Percentiles rank a stretch among this genome's conserved stretches.
Conservation (phyloP, 2,888 invertebrate species). For the Anoplius nigerrimus region DNA sequence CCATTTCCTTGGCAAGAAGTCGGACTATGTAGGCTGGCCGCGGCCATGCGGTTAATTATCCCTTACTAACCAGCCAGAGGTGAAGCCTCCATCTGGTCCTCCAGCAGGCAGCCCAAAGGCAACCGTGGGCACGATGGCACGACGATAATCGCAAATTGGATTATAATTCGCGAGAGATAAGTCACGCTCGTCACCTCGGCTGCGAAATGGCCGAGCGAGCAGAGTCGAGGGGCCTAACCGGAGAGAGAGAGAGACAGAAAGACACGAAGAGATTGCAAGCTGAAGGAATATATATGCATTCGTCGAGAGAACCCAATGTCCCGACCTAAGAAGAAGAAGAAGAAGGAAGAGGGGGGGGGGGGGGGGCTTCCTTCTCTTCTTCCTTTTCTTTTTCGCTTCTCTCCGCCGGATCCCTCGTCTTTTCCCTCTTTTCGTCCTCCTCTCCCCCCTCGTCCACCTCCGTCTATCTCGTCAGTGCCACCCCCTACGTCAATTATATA, state of each 20-base stretch:
- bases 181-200: conserved; percentile 72
- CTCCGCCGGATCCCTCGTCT: conserved; percentile 5
- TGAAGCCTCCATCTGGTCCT: conserved; percentile 54
- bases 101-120: conserved; percentile 49
- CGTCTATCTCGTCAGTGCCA: conserved; percentile 25
- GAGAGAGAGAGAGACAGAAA: conserved; percentile 13
- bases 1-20: conserved; percentile 32
- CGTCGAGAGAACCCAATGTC: conserved; percentile 9
- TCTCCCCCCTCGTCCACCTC: conserved; percentile 5
- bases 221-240: conserved; percentile 11
- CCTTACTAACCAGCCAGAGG: conserved; percentile 57
- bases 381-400: not conserved
- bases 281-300: conserved; percentile 1
- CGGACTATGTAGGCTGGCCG: conserved; percentile 31
- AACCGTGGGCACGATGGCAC: conserved; percentile 46
- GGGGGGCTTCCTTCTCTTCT: not conserved
- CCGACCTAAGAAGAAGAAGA: not conserved
- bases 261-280: conserved; percentile 14
- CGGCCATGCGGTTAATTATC: conserved; percentile 53
- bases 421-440: not conserved
- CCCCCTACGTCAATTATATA: conserved; percentile 69
- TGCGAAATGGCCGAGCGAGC: conserved; percentile 59
- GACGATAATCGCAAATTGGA: conserved; percentile 74
- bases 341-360: conserved; percentile 12
- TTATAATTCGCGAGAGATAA: conserved; percentile 73